A percentile compares a stretch with the other conserved stretches of the same genome.
phyloP scores from a whole-genome alignment of 2,888 invertebrate species.

The Heterodera filipjevi region DNA sequence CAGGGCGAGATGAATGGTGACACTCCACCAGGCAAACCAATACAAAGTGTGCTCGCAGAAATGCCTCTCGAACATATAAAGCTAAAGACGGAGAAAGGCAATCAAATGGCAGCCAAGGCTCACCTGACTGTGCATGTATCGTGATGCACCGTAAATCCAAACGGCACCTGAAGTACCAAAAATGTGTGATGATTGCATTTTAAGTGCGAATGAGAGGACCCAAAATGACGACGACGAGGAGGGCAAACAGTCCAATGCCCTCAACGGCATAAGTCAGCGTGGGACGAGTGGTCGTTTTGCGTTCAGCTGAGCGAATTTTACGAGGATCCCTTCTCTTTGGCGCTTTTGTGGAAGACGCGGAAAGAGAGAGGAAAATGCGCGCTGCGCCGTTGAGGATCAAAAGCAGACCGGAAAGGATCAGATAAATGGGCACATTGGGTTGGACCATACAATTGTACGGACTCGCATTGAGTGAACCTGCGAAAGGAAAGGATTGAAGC shows the following conservation, averaged over 20 bases:
- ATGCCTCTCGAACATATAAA: conserved; percentile 33
- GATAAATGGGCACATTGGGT: conserved; percentile 62
- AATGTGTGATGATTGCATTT: background rate
- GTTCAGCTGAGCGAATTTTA: conserved; percentile 1
- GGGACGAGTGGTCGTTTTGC: conserved; percentile 21
- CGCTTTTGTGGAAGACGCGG: conserved; percentile 29
- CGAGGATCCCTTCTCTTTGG: conserved; percentile 3
- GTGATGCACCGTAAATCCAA: conserved; percentile 58
- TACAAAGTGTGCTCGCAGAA: conserved; percentile 38
- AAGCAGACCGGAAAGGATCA: conserved; percentile 53
- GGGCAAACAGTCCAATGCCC: conserved; percentile 50
- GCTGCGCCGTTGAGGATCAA: conserved; percentile 54
- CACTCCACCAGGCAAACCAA: conserved; percentile 47
- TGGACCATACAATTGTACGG: conserved; percentile 56
- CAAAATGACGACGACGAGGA: conserved; percentile 57
- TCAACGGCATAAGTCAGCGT: conserved; percentile 53
- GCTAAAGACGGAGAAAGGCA: background rate
- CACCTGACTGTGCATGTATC: conserved; percentile 33
- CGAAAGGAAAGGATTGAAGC: background rate
- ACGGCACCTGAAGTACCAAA: conserved; percentile 51
- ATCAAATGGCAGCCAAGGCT: background rate
- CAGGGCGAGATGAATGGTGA: conserved; percentile 44
- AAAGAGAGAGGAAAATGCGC: conserved; percentile 52
- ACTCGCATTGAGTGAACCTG: conserved; percentile 39
- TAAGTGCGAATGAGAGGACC: conserved; percentile 35